These are phyloP conservation scores for Pristionchus arcanus DNA, from an alignment of 2,888 invertebrate genomes.

Conservation along the genomic window DNA sequence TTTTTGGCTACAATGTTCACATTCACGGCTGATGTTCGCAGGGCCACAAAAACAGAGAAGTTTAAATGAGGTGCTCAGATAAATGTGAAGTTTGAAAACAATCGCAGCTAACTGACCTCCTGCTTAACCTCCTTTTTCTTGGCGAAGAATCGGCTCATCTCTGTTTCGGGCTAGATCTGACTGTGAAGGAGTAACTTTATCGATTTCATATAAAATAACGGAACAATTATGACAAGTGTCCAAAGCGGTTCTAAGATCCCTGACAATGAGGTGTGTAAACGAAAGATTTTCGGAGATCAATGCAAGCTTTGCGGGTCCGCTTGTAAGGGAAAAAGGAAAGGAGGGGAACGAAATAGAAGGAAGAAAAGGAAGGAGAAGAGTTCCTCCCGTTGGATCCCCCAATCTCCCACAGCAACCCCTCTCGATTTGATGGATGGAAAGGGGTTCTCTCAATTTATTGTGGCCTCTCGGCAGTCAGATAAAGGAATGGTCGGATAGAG, in stretches of 20 bases:
- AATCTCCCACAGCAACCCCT: slow-evolving; percentile 3
- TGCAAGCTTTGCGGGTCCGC: not conserved
- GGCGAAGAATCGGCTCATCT: not conserved
- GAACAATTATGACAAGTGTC: too few species aligned
- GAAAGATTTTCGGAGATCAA: not conserved
- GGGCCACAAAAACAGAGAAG: too few species aligned
- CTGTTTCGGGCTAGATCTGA: too few species aligned
- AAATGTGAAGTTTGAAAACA: not conserved
- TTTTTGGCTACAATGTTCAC: too few species aligned
- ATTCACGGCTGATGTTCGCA: too few species aligned
- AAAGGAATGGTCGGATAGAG: not conserved
- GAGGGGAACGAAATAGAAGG: not conserved
- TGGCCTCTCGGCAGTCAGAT: not conserved
- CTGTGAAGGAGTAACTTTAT: too few species aligned
- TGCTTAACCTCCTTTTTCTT: not conserved
- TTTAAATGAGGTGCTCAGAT: not conserved
- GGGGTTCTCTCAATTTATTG: not conserved
- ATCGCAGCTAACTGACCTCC: not conserved
- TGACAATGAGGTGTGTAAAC: too few species aligned
- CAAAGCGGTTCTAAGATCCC: too few species aligned
- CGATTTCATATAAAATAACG: too few species aligned
- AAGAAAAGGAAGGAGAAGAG: not conserved
- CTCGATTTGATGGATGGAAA: not conserved
- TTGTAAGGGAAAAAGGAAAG: not conserved
- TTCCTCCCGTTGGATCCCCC: not conserved